Percentiles rank a stretch among this genome's conserved stretches.
Evolutionary conservation across 2,113 vertebrate genomes (phyloP).

Genomic region (Amphilophus citrinellus): DNA sequence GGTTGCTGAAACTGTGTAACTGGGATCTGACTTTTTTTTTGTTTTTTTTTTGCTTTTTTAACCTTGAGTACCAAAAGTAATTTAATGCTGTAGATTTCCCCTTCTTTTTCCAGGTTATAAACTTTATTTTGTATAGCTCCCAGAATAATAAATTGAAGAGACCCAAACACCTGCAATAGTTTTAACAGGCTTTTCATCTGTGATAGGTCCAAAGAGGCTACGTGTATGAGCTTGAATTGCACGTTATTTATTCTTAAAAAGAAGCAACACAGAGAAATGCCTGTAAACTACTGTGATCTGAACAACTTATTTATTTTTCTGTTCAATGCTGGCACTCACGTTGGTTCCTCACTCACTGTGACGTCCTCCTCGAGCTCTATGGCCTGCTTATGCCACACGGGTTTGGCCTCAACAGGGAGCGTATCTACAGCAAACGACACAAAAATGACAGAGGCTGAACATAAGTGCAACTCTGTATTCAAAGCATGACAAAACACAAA

Average conservation of each 20-base stretch:
- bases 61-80: constrained; percentile 37
- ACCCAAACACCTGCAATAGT: constrained; percentile 8
- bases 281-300: background rate
- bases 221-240: background rate
- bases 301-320: background rate
- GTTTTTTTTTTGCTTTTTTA: constrained; percentile 19
- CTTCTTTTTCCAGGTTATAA: constrained; percentile 35
- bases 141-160: constrained; percentile 19
- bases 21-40: constrained; percentile 23
- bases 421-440: constrained; percentile 83
- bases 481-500: background rate
- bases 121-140: constrained; percentile 25
- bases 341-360: constrained; percentile 88
- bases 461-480: background rate
- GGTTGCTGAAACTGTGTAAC: constrained; percentile 21
- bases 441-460: background rate
- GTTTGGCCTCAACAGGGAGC: constrained; percentile 91
- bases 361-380: constrained; percentile 93
- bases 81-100: constrained; percentile 26
- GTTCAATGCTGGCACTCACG: constrained; percentile 83
- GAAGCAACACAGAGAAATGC: background rate
- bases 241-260: background rate
- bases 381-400: constrained; percentile 96
- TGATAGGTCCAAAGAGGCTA: background rate
- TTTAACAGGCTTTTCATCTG: background rate